phyloP scores from a whole-genome alignment of 2,888 invertebrate genomes.

The Sinotaia quadrata region DNA sequence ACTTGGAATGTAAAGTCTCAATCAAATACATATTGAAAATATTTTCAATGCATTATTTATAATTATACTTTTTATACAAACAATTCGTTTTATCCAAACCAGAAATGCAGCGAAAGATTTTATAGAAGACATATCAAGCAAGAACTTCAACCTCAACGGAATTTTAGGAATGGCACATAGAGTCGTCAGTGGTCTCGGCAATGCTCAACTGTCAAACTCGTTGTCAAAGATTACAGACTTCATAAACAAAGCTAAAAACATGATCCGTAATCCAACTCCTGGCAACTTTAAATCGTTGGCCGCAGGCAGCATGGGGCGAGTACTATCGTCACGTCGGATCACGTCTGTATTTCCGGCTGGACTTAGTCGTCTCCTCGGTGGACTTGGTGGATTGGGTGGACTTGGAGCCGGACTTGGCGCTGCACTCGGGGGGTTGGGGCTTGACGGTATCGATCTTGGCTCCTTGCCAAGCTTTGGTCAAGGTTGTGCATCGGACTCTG shows the following conservation, averaged over 20 bases:
- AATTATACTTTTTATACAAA: too few species aligned
- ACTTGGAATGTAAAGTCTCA: too few species aligned
- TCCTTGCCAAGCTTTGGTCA: neutral
- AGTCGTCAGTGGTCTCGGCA: neutral
- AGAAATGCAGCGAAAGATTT: neutral
- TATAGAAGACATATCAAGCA: neutral
- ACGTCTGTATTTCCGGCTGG: neutral
- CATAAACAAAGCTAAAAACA: neutral
- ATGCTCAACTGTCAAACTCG: neutral
- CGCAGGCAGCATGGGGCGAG: slow-evolving; percentile 4
- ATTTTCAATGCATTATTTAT: too few species aligned
- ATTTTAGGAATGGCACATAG: neutral
- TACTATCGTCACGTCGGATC: neutral
- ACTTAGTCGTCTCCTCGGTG: neutral
- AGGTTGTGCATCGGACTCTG: neutral
- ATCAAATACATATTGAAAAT: too few species aligned
- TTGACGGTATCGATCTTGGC: neutral
- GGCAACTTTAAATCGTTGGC: slow-evolving; percentile 9
- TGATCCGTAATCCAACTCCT: neutral
- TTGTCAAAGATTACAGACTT: neutral
- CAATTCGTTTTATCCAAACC: neutral
- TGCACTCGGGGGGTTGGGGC: neutral
- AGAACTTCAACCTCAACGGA: neutral
- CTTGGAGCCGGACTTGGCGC: neutral
- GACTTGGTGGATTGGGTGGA: too few species aligned